Conservation (phyloP, 2,797 vertebrate species). For the Amblyraja radiata region DNA sequence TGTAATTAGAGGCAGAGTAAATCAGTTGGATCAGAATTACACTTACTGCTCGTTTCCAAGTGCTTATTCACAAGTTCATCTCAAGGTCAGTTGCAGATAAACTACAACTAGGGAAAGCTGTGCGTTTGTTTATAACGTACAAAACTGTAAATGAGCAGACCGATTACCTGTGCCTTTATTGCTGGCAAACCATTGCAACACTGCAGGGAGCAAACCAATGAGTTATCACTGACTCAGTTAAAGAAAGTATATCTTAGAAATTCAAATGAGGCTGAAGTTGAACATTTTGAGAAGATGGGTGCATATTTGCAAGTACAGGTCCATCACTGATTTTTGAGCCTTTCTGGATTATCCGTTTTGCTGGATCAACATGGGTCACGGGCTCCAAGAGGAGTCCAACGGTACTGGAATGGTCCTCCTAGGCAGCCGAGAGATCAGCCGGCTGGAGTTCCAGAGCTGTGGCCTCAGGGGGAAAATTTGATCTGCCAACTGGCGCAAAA, state of each 20-base stretch:
- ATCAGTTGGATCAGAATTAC: background rate
- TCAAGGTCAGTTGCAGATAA: background rate
- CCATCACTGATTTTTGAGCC: too few species aligned
- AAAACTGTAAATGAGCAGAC: background rate
- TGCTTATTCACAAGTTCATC: background rate
- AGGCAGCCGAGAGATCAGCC: too few species aligned
- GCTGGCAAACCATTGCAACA: background rate
- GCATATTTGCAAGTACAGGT: background rate
- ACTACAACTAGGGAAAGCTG: background rate
- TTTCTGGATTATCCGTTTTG: too few species aligned
- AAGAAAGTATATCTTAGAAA: background rate
- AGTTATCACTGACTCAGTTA: background rate
- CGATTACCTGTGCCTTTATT: background rate
- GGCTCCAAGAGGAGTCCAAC: too few species aligned
- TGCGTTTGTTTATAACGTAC: background rate
- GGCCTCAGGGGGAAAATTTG: too few species aligned
- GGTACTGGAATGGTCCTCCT: too few species aligned
- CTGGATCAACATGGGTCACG: too few species aligned
- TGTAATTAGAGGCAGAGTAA: background rate
- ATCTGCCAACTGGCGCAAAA: too few species aligned
- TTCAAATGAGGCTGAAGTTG: background rate
- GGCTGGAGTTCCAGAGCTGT: too few species aligned
- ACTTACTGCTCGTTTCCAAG: background rate
- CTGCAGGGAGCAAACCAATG: background rate
- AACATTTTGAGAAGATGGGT: background rate